Percentiles rank a stretch among this genome's conserved stretches.
Conservation (phyloP, 2,797 vertebrate species). For the Siniperca scherzeri region DNA sequence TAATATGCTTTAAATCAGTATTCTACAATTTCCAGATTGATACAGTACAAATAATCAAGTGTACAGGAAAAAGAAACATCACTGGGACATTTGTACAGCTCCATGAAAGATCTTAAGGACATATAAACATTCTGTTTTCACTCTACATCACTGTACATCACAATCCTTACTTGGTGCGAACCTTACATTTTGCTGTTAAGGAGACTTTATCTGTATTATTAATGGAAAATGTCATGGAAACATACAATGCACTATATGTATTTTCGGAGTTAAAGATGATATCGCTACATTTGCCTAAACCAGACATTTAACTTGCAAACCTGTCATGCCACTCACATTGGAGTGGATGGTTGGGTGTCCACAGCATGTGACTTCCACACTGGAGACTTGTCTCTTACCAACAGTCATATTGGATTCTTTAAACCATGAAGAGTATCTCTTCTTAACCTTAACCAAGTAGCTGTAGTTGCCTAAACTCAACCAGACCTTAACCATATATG, state of each 20-base stretch:
- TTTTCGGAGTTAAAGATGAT: not conserved
- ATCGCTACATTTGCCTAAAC: not conserved
- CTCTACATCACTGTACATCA: not conserved
- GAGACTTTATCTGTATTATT: not conserved
- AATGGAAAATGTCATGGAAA: not conserved
- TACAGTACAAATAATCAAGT: not conserved
- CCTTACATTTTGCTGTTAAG: not conserved
- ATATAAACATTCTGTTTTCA: not conserved
- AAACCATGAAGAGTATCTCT: not conserved
- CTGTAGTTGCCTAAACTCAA: not conserved
- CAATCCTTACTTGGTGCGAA: not conserved
- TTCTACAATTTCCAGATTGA: not conserved
- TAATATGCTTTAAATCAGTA: not conserved
- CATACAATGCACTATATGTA: not conserved
- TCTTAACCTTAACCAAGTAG: not conserved
- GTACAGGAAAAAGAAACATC: not conserved
- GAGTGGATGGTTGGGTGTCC: not conserved
- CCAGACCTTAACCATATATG: too few relatives aligned
- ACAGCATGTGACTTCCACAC: not conserved
- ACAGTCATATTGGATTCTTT: not conserved
- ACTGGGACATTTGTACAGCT: too few relatives aligned
- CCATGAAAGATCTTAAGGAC: not conserved
- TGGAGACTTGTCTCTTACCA: not conserved
- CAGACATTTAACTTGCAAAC: not conserved
- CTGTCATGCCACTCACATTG: not conserved